Base-by-base conservation (phyloP, 2,113 vertebrate genomes). In the Myanophis thanlyinensis region DNA sequence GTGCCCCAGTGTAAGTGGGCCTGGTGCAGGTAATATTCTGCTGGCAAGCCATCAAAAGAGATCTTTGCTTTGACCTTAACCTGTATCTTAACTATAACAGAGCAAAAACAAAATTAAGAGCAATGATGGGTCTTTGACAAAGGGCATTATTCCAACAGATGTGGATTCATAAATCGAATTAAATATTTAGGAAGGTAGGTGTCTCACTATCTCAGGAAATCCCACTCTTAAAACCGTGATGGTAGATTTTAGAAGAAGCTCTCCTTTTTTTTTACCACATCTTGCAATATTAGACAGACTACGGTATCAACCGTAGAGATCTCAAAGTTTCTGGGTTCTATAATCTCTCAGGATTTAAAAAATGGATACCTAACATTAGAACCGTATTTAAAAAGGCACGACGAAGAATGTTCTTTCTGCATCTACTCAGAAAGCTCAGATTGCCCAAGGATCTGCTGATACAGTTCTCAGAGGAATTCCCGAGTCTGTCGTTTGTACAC, bases 1-100 rank as follows among this genome's bases (percentile, higher is more conserved):
- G 12, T 87, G 0, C 97, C 98, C 97, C 97, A 98, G 95, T 98
- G 98, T 51, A 98, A 94, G 93, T 98, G 97, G 86, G 97, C 95
- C 52, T 98, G 95, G 3, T 91, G 0, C 3, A 95, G 52, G 13
- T 88, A 92, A 67, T 98, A 98, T 0, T 1, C 49, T 2, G 4
- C 95, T 10, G 91, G 87, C 0, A 98, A 97, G 44, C 96, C 97
- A 8, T 96, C 96, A 53, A 96, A 95, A 13, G 94, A 94, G 18
- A 93, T 85, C 1, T 4, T 59, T 11, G 88, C 90, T 35, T 47
- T 47, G 0, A 8, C 0, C 3, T n/a, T 4, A 47, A 93, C 35
- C 15, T 13, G 2, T 87, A 98, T 87, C 44, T 94, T 89, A 52
- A 95, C 94, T 93, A 87, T 49, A 27, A n/a, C 4, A 3, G 48